phyloP scores from a whole-genome alignment of 1,140 invertebrate genomes.

The Chionoecetes opilio region DNA sequence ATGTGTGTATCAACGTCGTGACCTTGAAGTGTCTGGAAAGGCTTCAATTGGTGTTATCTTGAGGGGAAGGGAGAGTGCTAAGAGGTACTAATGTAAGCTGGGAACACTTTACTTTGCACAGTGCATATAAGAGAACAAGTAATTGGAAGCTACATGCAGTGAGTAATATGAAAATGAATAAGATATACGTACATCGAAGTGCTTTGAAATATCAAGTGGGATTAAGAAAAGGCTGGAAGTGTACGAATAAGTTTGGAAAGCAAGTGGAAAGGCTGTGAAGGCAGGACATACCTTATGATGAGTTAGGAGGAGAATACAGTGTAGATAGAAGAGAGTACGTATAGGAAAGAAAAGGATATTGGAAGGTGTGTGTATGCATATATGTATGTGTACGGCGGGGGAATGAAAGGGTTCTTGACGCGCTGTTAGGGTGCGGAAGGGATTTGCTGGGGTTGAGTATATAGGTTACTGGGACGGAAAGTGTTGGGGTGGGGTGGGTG shows the following conservation, averaged over 20 bases:
- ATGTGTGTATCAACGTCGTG: neutral
- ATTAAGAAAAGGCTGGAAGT: too few species aligned
- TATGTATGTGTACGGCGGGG: too few species aligned
- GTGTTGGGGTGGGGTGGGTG: too few species aligned
- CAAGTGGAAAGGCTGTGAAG: neutral
- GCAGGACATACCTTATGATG: neutral
- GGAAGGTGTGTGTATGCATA: too few species aligned
- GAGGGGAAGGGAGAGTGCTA: neutral
- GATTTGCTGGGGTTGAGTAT: too few species aligned
- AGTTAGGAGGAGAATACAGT: neutral
- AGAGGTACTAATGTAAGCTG: neutral
- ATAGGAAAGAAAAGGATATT: neutral
- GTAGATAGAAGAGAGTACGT: neutral
- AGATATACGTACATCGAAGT: too few species aligned
- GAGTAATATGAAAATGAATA: too few species aligned
- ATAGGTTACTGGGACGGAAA: too few species aligned
- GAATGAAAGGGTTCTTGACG: neutral
- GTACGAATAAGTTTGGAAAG: too few species aligned
- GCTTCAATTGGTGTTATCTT: neutral
- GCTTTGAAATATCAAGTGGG: too few species aligned
- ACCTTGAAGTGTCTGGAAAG: neutral
- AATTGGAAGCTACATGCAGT: neutral
- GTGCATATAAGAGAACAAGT: neutral
- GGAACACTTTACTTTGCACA: neutral
- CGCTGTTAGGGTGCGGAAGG: too few species aligned